phyloP scores from a whole-genome alignment of 2,113 vertebrate species.

The Murina feae region DNA sequence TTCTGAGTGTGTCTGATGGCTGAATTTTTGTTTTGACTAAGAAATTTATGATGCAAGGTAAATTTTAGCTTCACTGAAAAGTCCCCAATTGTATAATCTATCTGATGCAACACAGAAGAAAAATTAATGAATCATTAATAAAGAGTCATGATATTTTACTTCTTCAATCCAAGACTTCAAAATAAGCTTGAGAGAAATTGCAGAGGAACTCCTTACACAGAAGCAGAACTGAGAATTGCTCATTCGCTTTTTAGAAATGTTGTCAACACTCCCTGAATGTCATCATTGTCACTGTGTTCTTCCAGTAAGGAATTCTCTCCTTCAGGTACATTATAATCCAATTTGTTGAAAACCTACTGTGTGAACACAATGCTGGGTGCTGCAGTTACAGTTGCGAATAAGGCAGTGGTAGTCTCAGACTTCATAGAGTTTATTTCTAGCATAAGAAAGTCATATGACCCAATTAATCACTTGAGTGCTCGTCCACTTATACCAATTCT shows the following conservation, averaged over 20 bases:
- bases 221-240: neutral
- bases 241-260: neutral
- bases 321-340: neutral
- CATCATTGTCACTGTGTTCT: neutral
- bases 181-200: neutral
- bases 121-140: neutral
- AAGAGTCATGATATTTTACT: neutral
- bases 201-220: neutral
- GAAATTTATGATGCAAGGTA: constrained; percentile 1
- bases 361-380: too few species aligned
- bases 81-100: neutral
- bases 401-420: neutral
- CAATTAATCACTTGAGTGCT: neutral
- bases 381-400: neutral
- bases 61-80: neutral
- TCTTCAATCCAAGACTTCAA: neutral
- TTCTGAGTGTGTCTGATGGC: constrained; percentile 27
- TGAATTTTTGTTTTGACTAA: neutral
- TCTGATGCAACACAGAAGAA: neutral
- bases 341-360: neutral
- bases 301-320: neutral
- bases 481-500: neutral
- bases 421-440: neutral
- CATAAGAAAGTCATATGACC: neutral
- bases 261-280: neutral